Percentiles rank a stretch among this genome's conserved stretches.
phyloP scores from a whole-genome alignment of 2,888 invertebrate genomes.

The Metopia argyrocephala region DNA sequence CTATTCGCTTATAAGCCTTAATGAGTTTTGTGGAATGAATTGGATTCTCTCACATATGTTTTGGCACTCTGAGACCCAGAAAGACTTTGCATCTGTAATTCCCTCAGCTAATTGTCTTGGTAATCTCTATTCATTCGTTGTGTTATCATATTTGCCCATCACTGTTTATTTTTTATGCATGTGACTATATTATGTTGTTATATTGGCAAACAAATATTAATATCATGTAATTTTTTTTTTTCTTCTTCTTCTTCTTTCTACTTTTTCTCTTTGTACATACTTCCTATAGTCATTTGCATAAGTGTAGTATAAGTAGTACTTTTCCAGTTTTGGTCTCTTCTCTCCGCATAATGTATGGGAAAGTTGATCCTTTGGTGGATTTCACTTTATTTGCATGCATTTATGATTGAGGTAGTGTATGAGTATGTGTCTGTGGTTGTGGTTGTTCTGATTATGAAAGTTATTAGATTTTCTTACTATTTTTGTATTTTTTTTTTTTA shows the following conservation, averaged over 20 bases:
- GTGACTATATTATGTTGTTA: conserved; percentile 17
- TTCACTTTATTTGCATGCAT: conserved; percentile 26
- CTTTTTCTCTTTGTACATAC: neutral
- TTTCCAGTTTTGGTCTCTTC: neutral
- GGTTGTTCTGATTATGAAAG: conserved; percentile 10
- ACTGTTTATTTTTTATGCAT: neutral
- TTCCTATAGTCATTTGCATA: conserved; percentile 53
- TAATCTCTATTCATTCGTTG: too few species aligned
- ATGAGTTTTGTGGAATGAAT: too few species aligned
- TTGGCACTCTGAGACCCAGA: too few species aligned
- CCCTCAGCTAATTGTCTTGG: too few species aligned
- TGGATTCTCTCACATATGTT: too few species aligned
- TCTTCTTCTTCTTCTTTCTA: conserved; percentile 1
- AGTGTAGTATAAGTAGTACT: conserved; percentile 50
- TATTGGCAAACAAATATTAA: conserved; percentile 53
- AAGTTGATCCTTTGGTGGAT: neutral
- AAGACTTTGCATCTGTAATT: too few species aligned
- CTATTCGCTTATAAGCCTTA: too few species aligned
- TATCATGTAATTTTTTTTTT: conserved; percentile 35
- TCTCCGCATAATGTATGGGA: neutral
- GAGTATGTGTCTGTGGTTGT: neutral
- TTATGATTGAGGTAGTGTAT: neutral
- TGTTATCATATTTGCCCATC: neutral
- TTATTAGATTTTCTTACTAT: conserved; percentile 33
- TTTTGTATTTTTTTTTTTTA: too few species aligned